Evolutionary conservation across 2,113 vertebrate genomes (phyloP).

Genomic region (Gallinago paraguaiae): DNA sequence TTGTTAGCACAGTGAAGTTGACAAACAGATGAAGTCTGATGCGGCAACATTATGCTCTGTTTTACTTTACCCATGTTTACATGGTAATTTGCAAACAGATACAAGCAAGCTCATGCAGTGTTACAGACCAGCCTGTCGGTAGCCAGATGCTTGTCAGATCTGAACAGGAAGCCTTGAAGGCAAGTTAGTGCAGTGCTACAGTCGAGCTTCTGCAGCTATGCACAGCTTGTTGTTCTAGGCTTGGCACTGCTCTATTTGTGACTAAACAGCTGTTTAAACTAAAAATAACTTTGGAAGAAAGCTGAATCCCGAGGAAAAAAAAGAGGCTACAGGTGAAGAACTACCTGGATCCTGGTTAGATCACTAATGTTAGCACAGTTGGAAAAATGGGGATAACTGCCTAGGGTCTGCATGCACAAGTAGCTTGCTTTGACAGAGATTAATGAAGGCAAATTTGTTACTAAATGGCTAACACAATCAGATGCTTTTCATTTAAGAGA

Average conservation of each 20-base stretch:
- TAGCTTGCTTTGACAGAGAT: background rate
- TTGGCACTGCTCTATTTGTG: background rate
- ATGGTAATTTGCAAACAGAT: background rate
- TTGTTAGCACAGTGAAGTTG: background rate
- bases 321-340: background rate
- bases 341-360: background rate
- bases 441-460: background rate
- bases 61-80: background rate
- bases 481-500: background rate
- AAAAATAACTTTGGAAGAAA: conserved; percentile 2
- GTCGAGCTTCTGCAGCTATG: background rate
- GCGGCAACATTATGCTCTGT: background rate
- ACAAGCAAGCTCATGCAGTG: background rate
- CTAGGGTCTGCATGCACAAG: background rate
- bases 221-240: background rate
- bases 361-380: background rate
- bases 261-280: conserved; percentile 3
- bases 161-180: background rate
- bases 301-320: background rate
- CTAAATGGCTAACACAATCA: background rate
- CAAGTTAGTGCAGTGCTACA: background rate
- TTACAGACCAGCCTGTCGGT: background rate
- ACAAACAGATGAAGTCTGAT: background rate
- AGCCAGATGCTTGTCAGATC: conserved; percentile 9
- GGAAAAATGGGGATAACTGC: background rate